Base-by-base conservation (phyloP, 2,113 vertebrate species). In the Upupa epops region DNA sequence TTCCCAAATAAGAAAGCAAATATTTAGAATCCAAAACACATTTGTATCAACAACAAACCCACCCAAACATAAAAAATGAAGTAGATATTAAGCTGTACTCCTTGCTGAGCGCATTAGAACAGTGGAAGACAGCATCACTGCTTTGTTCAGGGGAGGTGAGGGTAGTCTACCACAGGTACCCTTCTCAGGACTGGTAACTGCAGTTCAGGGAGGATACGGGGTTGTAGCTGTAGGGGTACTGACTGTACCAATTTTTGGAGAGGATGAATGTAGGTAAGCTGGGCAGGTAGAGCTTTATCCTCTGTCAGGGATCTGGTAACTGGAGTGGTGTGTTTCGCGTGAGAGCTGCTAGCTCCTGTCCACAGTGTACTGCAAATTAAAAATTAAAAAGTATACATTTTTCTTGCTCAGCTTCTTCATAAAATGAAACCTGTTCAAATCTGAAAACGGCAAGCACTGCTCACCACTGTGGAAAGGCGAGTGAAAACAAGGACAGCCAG, bases 401-500 rank as follows among this genome's bases (percentile, higher is more conserved):
- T 65, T 65, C 45, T 21, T 26, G 26, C 51, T 69, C n/a, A 64
- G 9, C 20, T 69, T 80, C 84, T 86, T 75, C 60, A 90, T 66
- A 86, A 93, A 96, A 88, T 24, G 60, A 49, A 69, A 58, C 2
- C 4, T 20, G 40, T 63, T 80, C 14, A 3, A 37, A 42, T 83
- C 20, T 29, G 76, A 84, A 88, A 95, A 92, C 51, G 77, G 89
- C 87, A 93, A 96, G 82, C 77, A 89, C 58, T 90, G 58, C 93
- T 95, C 17, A 13, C 56, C 83, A 34, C 87, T 90, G 94, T 70
- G 83, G 91, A 78, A 80, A 93, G 90, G 78, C 75, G 85, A 95
- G 68, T 4, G 45, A 95, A 90, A 96, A 40, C 86, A 97, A 97
- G 97, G 96, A 96, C 94, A 96, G 83, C 91, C 95, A 96, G 96